Evolutionary conservation across 2,113 vertebrate species (phyloP), one percentile per base, ranked within the genome.

Genomic region (Epinephelus fuscoguttatus): DNA sequence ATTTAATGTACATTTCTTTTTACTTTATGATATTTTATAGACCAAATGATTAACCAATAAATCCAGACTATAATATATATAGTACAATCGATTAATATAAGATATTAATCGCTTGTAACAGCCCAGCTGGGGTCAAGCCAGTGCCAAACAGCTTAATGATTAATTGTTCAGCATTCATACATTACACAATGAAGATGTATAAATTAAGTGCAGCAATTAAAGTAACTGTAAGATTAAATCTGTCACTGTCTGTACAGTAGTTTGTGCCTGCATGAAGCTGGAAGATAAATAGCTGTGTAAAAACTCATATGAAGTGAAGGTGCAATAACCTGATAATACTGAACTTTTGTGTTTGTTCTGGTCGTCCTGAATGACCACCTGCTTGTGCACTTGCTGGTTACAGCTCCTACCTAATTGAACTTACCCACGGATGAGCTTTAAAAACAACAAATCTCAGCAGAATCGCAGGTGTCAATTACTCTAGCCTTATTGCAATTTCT

Each of bases 401-500:
- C 6, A 56, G 27, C 47, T 57, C 9, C 37, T 55, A 25, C 33
- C n/a, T 27, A 71, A 87, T 72, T 13, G 30, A 78, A 81, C 13
- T 18, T 71, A 33, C 23, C 18, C 64, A 33, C 4, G 33, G 67
- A 79, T 70, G 19, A 79, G 67, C 72, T 84, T 83, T 62, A 49
- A 53, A 81, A 53, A 64, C 42, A 21, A 47, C 6, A 27, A 69
- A 75, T 77, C 78, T 75, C 72, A 72, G 85, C 80, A 78, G 49
- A 67, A 74, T 79, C 14, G 18, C 55, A 37, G 37, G 33, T 71
- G 45, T 81, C 62, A 72, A 49, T 89, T 85, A 63, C 85, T 69
- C 57, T 59, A 72, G 85, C 60, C 61, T 82, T 78, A 89, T 89
- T 84, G 72, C 63, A 82, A 69, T 84, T 89, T 84, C 70, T 89